Base-by-base conservation (phyloP, 2,113 vertebrate genomes). In the Pterophyllum scalare region DNA sequence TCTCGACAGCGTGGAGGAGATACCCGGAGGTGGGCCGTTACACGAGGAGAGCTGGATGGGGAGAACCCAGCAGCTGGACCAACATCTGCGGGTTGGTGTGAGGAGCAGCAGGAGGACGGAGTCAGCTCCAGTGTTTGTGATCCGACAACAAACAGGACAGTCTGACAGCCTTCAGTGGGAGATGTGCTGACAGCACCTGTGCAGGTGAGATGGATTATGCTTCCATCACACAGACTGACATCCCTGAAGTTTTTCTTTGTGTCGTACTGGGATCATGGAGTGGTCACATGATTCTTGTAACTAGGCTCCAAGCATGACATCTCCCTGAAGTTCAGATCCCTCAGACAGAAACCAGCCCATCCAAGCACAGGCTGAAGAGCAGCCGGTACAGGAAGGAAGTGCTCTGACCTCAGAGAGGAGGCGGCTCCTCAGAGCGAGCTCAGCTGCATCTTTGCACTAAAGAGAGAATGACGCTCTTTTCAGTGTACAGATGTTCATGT, bases 251-350 rank as follows among this genome's bases (percentile, higher is more conserved):
- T 38, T 62, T 10, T 1, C 33, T 38, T 64, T 64, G 13, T 62
- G 13, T 62, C 14, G 24, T 26, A 2, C 0, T 33, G 33, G 15
- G 64, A 67, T 15, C 40, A 67, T 0, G 13, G 17, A 24, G 0
- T 67, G 64, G 46, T 67, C 64, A 33, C 33, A 7, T 33, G 33
- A 33, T 7, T 70, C 40, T 67, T 8, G 26, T 28, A 12, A 14
- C 0, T 3, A 15, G 12, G 24, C 33, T 26, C n/a, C 38, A 67
- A 46, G 38, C 3, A 14, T 46, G 14, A 22, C 62, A 46, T 67
- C 22, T 46, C 22, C 8, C 5, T 19, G 64, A 67, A 46, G 22
- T 67, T 67, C 64, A 67, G 22, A 1, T 19, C 9, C 24, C 5
- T 49, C 40, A 10, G 15, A 28, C 64, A 70, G 49, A 70, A 70